A percentile compares a stretch with the other conserved stretches of the same genome.
These are phyloP conservation scores for Pandemis cinnamomeana DNA, from an alignment of 2,888 invertebrate species.

Conservation along the genomic window DNA sequence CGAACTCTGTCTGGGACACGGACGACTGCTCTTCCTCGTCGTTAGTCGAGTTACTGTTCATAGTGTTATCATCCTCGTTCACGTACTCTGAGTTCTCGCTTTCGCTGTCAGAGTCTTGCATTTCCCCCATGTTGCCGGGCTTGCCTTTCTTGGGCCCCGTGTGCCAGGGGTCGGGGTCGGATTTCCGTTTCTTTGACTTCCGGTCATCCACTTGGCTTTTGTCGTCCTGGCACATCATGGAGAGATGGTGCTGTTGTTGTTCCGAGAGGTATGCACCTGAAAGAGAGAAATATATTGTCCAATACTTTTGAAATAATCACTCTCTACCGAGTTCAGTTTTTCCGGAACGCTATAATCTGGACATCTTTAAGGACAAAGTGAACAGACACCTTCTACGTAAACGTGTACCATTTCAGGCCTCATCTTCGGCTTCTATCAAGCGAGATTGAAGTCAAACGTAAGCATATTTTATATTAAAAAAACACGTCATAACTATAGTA, in stretches of 20 bases:
- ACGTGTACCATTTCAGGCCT: too few species aligned
- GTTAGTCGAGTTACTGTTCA: conserved; percentile 77
- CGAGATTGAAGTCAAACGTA: too few species aligned
- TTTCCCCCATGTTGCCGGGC: conserved; percentile 80
- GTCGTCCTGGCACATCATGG: conserved; percentile 74
- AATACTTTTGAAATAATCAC: too few species aligned
- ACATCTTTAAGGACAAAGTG: too few species aligned
- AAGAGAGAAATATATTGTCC: conserved; percentile 10
- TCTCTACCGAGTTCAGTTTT: too few species aligned
- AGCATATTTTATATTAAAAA: too few species aligned
- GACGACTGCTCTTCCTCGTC: conserved; percentile 75
- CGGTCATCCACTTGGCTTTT: conserved; percentile 71
- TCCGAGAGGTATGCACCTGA: conserved; percentile 78
- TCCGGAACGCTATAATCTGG: too few species aligned
- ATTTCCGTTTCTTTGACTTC: conserved; percentile 86
- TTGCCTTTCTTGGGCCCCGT: conserved; percentile 86
- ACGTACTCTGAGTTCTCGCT: conserved; percentile 77
- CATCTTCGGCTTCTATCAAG: too few species aligned
- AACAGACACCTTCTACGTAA: too few species aligned
- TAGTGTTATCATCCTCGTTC: conserved; percentile 77
- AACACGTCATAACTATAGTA: too few species aligned
- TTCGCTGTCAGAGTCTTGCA: conserved; percentile 86
- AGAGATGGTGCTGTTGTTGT: conserved; percentile 73
- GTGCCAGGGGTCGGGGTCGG: conserved; percentile 85
- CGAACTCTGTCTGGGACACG: conserved; percentile 83